Percentiles rank a stretch among this genome's conserved stretches.
These are phyloP conservation scores for Ornithorhynchus anatinus DNA, from an alignment of 2,113 vertebrate species.

Conservation along the genomic window DNA sequence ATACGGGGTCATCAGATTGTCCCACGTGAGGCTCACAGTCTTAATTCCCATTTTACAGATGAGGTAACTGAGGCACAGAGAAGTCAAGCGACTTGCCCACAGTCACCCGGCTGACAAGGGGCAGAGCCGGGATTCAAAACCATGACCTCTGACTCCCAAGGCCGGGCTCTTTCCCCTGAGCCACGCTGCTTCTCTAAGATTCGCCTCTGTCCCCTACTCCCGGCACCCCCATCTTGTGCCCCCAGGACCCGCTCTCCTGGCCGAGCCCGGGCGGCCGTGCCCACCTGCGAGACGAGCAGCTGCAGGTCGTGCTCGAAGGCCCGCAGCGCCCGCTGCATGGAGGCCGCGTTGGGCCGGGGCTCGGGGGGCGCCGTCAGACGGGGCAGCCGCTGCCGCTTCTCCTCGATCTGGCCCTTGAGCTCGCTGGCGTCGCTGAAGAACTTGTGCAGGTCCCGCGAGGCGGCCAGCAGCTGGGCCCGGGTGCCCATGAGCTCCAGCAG, in stretches of 20 bases:
- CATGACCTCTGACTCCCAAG: too few species aligned
- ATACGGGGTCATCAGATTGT: too few species aligned
- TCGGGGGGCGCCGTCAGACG: conserved; percentile 76
- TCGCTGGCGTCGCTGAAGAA: conserved; percentile 94
- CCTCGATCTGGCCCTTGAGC: conserved; percentile 85
- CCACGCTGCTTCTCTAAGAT: too few species aligned
- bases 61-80: too few species aligned
- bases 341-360: conserved; percentile 76
- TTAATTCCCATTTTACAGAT: too few species aligned
- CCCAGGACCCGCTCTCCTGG: rapidly evolving
- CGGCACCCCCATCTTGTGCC: background rate
- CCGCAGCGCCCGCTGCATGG: conserved; percentile 84
- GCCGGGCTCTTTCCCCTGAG: too few species aligned
- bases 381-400: conserved; percentile 85
- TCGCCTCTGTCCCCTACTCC: too few species aligned
- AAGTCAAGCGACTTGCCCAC: too few species aligned
- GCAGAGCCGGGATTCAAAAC: too few species aligned
- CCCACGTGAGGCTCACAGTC: too few species aligned
- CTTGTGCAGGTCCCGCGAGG: conserved; percentile 92
- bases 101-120: too few species aligned
- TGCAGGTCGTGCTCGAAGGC: conserved; percentile 93
- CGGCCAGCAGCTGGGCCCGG: conserved; percentile 86
- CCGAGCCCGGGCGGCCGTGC: background rate
- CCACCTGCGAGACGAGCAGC: conserved; percentile 87
- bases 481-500: conserved; percentile 96